phyloP scores from a whole-genome alignment of 2,888 invertebrate genomes.

The Gasteruption jaculator region DNA sequence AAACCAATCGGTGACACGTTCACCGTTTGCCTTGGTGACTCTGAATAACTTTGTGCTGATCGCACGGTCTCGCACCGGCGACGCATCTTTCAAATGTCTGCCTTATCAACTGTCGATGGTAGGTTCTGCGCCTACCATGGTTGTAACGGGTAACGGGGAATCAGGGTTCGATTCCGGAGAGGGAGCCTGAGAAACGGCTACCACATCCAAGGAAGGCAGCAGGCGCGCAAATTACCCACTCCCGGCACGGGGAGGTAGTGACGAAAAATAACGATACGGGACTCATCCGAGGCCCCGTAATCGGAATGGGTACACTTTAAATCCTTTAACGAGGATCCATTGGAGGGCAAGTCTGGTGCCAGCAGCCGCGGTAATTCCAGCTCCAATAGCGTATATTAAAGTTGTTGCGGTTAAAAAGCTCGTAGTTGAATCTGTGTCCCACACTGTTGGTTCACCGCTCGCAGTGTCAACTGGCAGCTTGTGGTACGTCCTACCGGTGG shows the following conservation, averaged over 20 bases:
- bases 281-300: constrained; percentile 7
- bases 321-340: constrained; percentile 59
- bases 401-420: constrained; percentile 65
- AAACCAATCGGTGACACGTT: constrained; percentile 12
- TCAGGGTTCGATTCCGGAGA: constrained; percentile 72
- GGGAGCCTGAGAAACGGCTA: constrained; percentile 68
- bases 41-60: no score
- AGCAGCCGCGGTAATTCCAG: constrained; percentile 69
- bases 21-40: no score
- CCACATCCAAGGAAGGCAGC: constrained; percentile 71
- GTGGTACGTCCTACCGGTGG: no score
- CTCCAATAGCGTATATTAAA: constrained; percentile 57
- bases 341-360: constrained; percentile 65
- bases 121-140: constrained; percentile 65
- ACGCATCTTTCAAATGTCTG: constrained; percentile 62
- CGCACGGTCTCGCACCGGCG: constrained; percentile 54
- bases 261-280: constrained; percentile 62
- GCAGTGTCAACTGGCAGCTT: no score
- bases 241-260: constrained; percentile 60
- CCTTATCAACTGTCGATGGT: constrained; percentile 66
- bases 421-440: constrained; percentile 57
- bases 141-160: constrained; percentile 69
- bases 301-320: constrained; percentile 53
- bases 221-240: constrained; percentile 66
- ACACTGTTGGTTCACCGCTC: no score